Conservation (phyloP, 2,797 vertebrate species). For the Centroberyx gerrardi region DNA sequence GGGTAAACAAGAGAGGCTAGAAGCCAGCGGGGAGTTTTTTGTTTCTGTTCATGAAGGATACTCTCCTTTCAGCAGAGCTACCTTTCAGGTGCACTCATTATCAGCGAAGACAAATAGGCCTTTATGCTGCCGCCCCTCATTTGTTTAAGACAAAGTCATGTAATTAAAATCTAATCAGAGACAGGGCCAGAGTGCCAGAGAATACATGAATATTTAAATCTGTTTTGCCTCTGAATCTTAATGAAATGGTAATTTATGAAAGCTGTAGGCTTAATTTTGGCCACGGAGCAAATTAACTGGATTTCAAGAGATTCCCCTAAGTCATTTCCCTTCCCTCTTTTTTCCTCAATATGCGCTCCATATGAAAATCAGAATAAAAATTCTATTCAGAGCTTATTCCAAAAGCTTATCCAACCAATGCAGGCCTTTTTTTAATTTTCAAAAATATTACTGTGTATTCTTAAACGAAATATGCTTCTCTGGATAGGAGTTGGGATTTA, state of each 20-base stretch:
- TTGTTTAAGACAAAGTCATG: slow-evolving; percentile 81
- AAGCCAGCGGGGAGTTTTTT: slow-evolving; percentile 26
- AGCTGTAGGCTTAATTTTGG: slow-evolving; percentile 75
- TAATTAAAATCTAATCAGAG: slow-evolving; percentile 83
- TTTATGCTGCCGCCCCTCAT: slow-evolving; percentile 61
- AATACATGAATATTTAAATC: slow-evolving; percentile 82
- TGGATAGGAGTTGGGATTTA: slow-evolving; percentile 23
- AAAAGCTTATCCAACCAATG: slow-evolving; percentile 29
- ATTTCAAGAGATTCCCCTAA: slow-evolving; percentile 76
- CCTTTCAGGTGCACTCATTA: slow-evolving; percentile 74
- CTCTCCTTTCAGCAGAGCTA: slow-evolving; percentile 43
- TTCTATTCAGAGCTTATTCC: slow-evolving; percentile 53
- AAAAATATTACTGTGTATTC: slow-evolving; percentile 27
- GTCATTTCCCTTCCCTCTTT: slow-evolving; percentile 51
- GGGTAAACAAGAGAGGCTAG: slow-evolving; percentile 13
- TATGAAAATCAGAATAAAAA: slow-evolving; percentile 65
- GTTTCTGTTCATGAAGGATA: slow-evolving; percentile 40
- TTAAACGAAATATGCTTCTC: slow-evolving; percentile 7
- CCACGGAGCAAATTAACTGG: slow-evolving; percentile 78
- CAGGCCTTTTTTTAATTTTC: slow-evolving; percentile 9
- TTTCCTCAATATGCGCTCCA: slow-evolving; percentile 60
- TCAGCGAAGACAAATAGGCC: slow-evolving; percentile 69
- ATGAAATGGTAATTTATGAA: slow-evolving; percentile 83
- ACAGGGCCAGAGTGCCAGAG: slow-evolving; percentile 51
- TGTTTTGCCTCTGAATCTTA: slow-evolving; percentile 78